These are phyloP conservation scores for Meteorus cinctellus DNA, from an alignment of 2,888 invertebrate species.

Conservation along the genomic window DNA sequence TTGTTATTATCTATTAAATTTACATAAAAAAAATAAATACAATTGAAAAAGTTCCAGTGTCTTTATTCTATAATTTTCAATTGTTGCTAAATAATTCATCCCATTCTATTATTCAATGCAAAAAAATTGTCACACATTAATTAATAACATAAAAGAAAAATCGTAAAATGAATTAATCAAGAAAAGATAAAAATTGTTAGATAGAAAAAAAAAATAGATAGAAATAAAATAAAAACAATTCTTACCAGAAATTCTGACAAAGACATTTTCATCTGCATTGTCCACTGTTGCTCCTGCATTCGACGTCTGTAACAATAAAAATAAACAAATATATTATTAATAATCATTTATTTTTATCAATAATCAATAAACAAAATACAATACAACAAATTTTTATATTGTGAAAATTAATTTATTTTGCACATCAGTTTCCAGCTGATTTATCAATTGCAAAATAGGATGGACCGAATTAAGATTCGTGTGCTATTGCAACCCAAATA, in stretches of 20 bases:
- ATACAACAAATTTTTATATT: too few relatives aligned
- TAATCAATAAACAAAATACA: too few relatives aligned
- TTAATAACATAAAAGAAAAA: too few relatives aligned
- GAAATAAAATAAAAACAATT: constrained; percentile 31
- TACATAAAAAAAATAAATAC: too few relatives aligned
- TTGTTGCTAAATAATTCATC: too few relatives aligned
- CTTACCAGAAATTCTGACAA: constrained; percentile 69
- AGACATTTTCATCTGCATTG: constrained; percentile 64
- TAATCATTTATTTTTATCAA: too few relatives aligned
- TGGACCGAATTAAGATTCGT: constrained; percentile 56
- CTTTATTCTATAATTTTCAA: too few relatives aligned
- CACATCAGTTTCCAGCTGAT: constrained; percentile 54
- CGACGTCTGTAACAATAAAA: constrained; percentile 64
- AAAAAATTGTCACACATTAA: too few relatives aligned
- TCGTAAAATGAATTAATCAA: too few relatives aligned
- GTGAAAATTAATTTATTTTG: constrained; percentile 38
- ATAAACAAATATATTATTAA: constrained; percentile 14
- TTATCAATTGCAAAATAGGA: constrained; percentile 62
- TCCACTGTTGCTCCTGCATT: constrained; percentile 64
- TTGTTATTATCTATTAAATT: too few relatives aligned
- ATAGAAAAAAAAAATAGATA: neutral
- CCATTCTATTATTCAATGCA: too few relatives aligned
- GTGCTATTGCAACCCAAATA: neutral
- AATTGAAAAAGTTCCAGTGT: too few relatives aligned
- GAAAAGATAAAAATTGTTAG: neutral